Evolutionary conservation across 2,113 vertebrate genomes (phyloP).

Genomic region (Coreoperca whiteheadi): DNA sequence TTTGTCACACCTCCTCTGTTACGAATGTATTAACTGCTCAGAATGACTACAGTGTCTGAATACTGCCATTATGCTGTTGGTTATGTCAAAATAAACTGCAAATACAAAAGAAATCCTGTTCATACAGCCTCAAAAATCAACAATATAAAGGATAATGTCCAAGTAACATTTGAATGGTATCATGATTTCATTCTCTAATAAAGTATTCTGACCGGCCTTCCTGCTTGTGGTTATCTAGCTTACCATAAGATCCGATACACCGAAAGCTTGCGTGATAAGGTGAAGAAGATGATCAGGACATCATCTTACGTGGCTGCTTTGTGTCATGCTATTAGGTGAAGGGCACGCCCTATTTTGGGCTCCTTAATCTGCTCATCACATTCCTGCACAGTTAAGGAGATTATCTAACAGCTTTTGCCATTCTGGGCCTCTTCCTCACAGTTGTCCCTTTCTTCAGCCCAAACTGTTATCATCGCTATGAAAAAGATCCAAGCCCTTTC

Average conservation of each 20-base stretch:
- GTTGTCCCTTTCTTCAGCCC: constrained; percentile 4
- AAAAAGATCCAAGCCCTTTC: not conserved
- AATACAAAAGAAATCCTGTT: too few species aligned
- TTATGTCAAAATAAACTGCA: not conserved
- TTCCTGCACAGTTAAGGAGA: constrained; percentile 76
- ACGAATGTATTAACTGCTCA: too few species aligned
- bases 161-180: not conserved
- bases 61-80: not conserved
- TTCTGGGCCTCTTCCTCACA: constrained; percentile 11
- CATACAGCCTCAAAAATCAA: not conserved
- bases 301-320: constrained; percentile 38
- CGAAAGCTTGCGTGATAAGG: constrained; percentile 9
- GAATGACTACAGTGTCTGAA: not conserved
- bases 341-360: constrained; percentile 70
- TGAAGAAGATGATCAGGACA: not conserved
- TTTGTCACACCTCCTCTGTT: not conserved
- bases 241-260: constrained; percentile 5
- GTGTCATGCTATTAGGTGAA: constrained; percentile 55
- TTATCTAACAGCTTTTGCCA: constrained; percentile 60
- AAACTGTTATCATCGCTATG: not conserved
- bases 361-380: constrained; percentile 77
- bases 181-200: not conserved
- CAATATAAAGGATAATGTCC: not conserved
- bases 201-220: not conserved
- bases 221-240: not conserved